A percentile compares a stretch with the other conserved stretches of the same genome.
Conservation (phyloP, 2,797 vertebrate genomes). For the Hydrolagus colliei region DNA sequence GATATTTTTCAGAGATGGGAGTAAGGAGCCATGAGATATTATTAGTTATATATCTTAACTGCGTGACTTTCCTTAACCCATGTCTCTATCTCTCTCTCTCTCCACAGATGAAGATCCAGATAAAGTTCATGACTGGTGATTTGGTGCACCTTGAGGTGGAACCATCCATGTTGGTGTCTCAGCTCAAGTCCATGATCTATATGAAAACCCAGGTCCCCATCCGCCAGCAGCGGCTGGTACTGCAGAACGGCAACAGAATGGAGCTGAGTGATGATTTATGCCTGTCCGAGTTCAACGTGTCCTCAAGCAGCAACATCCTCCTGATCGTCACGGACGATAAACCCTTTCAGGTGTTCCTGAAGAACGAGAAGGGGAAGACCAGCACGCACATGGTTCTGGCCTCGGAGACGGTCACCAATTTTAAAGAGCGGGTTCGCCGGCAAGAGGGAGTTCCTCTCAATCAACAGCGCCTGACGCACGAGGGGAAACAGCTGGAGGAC, state of each 20-base stretch:
- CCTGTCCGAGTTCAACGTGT: not conserved
- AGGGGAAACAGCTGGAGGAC: slow-evolving; percentile 25
- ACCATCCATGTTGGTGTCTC: not conserved
- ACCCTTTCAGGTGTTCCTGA: slow-evolving; percentile 28
- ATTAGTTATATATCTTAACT: no score
- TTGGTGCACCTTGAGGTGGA: slow-evolving; percentile 10
- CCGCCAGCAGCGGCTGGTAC: not conserved
- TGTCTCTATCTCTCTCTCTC: not conserved
- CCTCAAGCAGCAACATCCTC: not conserved
- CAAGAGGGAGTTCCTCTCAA: slow-evolving; percentile 22
- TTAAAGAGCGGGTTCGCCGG: not conserved
- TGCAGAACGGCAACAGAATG: not conserved
- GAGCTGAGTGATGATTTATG: not conserved
- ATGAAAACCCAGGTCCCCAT: not conserved
- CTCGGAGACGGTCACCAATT: not conserved
- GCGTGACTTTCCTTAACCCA: no score
- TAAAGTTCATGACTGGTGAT: slow-evolving; percentile 21
- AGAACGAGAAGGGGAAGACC: not conserved
- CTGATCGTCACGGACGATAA: not conserved
- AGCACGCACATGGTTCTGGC: slow-evolving; percentile 7
- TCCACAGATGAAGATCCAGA: slow-evolving; percentile 28
- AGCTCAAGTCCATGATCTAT: slow-evolving; percentile 9
- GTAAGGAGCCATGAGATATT: no score
- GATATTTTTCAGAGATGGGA: no score
- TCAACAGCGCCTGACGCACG: slow-evolving; percentile 26